Evolutionary conservation across 2,888 invertebrate species (phyloP), one percentile per base, ranked within the genome.

Genomic region (Flabesymbios commensalis): DNA sequence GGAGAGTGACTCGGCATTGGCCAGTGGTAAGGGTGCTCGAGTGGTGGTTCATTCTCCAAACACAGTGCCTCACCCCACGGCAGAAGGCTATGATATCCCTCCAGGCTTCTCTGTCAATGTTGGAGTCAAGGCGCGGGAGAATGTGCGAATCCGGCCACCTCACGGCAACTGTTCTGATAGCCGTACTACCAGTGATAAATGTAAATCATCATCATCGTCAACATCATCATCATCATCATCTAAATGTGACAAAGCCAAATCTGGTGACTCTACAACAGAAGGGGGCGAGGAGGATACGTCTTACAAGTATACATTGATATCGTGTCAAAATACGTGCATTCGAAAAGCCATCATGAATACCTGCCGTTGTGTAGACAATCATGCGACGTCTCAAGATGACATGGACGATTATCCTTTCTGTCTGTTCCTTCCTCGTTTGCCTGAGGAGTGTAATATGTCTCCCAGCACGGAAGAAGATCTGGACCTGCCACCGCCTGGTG

Each of bases 311-410:
- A 66, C 71, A 2, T 65, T 72, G 17, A 65, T 66, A n/a, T 60
- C 58, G 29, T 72, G 72, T 49, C 72, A 72, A 56, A 71, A 72
- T 47, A 60, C 61, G 31, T 72, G 72, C 63, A 64, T 72, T 2
- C 72, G 71, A 51, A 36, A 48, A 3, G 52, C 55, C 24, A 72
- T 72, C 57, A 68, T 72, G 55, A 49, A 51, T 19, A 54, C 39
- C 7, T 72, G 72, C 54, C 54, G 59, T 2, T 72, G 72, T 52
- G 49, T 68, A 5, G 72, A 72, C 53, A 71, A 56, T 48, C 49
- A 58, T 24, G 45, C 67, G 29, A 48, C 66, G 10, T 47, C 43
- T 2, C 61, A 57, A 33, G 22, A 19, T 28, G 49, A 56, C 10
- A 26, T 7, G 49, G 22, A 49, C 5, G 57, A 29, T 5, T 31